Conservation (phyloP, 2,888 invertebrate species). For the Agonopterix arenella region DNA sequence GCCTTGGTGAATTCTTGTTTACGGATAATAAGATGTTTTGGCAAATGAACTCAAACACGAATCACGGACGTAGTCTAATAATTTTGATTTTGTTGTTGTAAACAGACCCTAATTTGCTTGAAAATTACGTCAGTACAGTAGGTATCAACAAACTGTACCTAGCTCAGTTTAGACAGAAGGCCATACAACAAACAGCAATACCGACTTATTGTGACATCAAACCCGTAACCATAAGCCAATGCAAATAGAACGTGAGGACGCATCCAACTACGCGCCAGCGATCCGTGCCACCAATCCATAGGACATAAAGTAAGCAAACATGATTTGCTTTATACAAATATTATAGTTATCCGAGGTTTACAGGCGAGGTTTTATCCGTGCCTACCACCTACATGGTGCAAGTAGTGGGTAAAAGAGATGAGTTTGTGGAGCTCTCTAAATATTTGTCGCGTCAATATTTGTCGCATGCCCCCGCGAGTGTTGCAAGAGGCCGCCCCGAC, state of each 20-base stretch:
- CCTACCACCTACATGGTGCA: conserved; percentile 43
- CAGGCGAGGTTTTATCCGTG: conserved; percentile 43
- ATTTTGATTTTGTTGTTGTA: background rate
- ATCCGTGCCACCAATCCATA: conserved; percentile 48
- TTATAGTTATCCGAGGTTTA: conserved; percentile 51
- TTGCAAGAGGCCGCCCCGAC: conserved; percentile 39
- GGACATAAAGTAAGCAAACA: conserved; percentile 62
- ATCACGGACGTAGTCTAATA: conserved; percentile 12
- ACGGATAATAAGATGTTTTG: conserved; percentile 53
- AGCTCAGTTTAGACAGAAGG: background rate
- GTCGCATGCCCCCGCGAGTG: conserved; percentile 47
- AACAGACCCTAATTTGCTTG: too few species aligned
- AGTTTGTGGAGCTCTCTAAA: conserved; percentile 58
- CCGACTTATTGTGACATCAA: conserved; percentile 11
- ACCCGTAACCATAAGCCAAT: conserved; percentile 36
- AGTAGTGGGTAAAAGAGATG: conserved; percentile 34
- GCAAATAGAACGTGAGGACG: conserved; percentile 65
- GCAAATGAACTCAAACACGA: conserved; percentile 34
- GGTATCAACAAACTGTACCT: background rate
- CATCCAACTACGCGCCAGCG: conserved; percentile 42
- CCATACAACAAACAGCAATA: background rate
- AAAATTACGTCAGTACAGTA: background rate
- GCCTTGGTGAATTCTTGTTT: conserved; percentile 58
- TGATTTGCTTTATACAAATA: conserved; percentile 66
- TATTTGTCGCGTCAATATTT: conserved; percentile 68